Evolutionary conservation across 2,888 invertebrate genomes (phyloP).

Genomic region (Limnephilus auricula): DNA sequence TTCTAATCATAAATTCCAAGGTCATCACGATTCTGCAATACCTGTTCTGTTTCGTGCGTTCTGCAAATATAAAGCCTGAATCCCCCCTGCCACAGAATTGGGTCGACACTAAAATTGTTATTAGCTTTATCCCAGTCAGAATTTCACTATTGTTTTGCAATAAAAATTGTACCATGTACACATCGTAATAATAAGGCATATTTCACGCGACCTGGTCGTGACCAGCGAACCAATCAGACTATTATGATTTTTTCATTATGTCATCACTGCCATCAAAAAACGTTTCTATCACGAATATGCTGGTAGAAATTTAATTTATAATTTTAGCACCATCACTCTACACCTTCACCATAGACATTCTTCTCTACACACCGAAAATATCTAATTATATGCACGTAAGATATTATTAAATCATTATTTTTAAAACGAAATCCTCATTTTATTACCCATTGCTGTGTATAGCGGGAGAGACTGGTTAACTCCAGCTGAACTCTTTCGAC

Average conservation of each 20-base stretch:
- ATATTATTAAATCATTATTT: too few species aligned
- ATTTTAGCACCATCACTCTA: background rate
- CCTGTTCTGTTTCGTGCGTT: background rate
- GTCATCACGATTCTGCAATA: background rate
- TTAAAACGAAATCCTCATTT: too few species aligned
- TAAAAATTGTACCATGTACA: background rate
- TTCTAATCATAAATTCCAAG: background rate
- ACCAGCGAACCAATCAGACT: background rate
- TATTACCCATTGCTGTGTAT: too few species aligned
- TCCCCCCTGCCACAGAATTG: background rate
- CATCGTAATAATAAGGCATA: constrained; percentile 2
- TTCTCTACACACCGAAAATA: too few species aligned
- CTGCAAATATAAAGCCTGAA: background rate
- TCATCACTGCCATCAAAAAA: background rate
- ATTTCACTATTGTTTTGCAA: background rate
- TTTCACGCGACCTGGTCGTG: constrained; percentile 9
- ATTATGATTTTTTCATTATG: constrained; percentile 11
- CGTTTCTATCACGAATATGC: background rate
- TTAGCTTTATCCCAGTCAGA: background rate
- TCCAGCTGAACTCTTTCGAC: too few species aligned
- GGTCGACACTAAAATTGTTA: background rate
- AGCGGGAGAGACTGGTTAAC: too few species aligned
- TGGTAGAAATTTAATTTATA: background rate
- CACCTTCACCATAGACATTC: too few species aligned
- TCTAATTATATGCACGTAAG: too few species aligned